A percentile compares a stretch with the other conserved stretches of the same genome.
Conservation (phyloP, 2,113 vertebrate genomes). For the Proteles cristata region DNA sequence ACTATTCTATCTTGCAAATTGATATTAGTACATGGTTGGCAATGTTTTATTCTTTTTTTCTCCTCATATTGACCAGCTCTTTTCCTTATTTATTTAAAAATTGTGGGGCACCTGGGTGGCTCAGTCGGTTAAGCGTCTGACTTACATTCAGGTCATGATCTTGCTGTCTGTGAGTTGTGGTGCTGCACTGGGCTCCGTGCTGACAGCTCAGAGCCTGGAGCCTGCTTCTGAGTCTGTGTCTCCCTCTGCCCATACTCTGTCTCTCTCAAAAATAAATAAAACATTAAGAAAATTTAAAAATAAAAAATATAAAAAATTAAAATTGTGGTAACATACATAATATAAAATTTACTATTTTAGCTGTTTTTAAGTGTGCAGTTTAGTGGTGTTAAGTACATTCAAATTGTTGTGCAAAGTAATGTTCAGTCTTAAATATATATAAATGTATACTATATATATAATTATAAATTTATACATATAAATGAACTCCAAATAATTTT, state of each 20-base stretch:
- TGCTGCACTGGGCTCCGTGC: too few species aligned
- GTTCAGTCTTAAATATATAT: neutral
- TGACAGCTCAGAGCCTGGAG: too few species aligned
- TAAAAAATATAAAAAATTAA: neutral
- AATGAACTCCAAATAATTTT: neutral
- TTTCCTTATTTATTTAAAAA: constrained; percentile 3
- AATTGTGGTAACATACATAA: neutral
- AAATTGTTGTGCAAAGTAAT: neutral
- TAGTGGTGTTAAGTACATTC: neutral
- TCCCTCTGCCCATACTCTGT: too few species aligned
- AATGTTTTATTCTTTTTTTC: neutral
- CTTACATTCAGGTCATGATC: too few species aligned
- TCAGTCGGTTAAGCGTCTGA: too few species aligned
- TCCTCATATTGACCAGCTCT: neutral
- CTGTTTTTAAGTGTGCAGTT: neutral
- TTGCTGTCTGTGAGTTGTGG: too few species aligned
- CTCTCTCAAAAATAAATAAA: too few species aligned
- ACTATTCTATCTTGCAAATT: neutral
- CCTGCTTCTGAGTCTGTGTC: too few species aligned
- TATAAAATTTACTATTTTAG: neutral
- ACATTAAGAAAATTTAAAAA: too few species aligned
- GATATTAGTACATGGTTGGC: neutral
- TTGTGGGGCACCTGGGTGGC: neutral
- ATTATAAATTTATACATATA: neutral
- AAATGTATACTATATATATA: neutral